phyloP scores from a whole-genome alignment of 2,113 vertebrate species.

The Salvator merianae region DNA sequence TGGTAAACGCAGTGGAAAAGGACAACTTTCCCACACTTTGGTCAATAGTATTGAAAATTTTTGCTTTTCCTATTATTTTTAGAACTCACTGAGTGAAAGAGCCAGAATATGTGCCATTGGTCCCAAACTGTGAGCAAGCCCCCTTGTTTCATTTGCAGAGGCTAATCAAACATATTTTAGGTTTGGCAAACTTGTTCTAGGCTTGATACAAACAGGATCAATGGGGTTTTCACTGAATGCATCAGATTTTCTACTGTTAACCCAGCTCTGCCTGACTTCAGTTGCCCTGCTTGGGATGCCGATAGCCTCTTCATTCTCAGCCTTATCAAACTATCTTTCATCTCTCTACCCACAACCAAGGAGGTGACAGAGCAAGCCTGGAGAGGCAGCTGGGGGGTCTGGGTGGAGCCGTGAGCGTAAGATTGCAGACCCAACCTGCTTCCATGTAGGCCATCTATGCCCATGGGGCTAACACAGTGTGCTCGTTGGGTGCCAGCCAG shows the following conservation, averaged over 20 bases:
- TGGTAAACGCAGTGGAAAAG: no score
- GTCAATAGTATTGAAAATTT: not conserved
- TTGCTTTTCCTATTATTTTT: not conserved
- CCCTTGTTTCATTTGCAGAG: no score
- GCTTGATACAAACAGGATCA: no score
- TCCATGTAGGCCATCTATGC: conserved; percentile 35
- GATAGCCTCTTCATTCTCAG: rapidly evolving
- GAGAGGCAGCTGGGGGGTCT: not conserved
- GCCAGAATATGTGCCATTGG: no score
- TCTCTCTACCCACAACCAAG: not conserved
- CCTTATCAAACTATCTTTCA: not conserved
- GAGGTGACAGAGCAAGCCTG: not conserved
- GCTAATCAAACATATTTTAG: no score
- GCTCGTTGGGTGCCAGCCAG: conserved; percentile 63
- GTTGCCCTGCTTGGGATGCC: not conserved
- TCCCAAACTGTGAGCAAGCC: no score
- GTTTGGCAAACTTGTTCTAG: no score
- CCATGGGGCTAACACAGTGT: conserved; percentile 23
- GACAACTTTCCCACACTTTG: no score
- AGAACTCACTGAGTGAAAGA: not conserved
- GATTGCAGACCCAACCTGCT: not conserved
- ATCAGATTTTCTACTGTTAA: not conserved
- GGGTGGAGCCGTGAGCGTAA: rapidly evolving
- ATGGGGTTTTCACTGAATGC: no score
- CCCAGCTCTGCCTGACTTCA: not conserved